Percentiles rank a stretch among this genome's conserved stretches.
Evolutionary conservation across 2,113 vertebrate species (phyloP).

Genomic region (Pica pica): DNA sequence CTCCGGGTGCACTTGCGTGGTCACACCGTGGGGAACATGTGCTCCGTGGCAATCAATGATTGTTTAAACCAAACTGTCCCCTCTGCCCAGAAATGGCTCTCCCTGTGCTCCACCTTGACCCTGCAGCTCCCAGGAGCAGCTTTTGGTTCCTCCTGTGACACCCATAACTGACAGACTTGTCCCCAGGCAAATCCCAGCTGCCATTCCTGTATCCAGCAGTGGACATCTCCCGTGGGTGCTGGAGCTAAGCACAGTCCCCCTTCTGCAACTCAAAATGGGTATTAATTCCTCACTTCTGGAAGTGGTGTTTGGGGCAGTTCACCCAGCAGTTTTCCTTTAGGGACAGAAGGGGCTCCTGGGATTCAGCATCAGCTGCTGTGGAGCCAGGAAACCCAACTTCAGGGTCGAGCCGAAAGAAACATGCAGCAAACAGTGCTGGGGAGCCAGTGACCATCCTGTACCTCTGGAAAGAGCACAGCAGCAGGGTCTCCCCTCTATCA

Average conservation of each 20-base stretch:
- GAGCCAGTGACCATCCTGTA: accelerated
- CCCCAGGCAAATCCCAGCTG: not conserved
- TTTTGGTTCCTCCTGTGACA: not conserved
- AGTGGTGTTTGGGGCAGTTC: not conserved
- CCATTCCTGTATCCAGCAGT: not conserved
- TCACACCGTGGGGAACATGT: accelerated
- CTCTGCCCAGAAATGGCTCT: accelerated
- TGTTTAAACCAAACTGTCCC: not conserved
- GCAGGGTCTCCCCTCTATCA: not conserved
- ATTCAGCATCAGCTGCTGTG: accelerated
- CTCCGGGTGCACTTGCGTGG: accelerated
- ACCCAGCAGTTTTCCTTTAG: not conserved
- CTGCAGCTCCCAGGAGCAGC: not conserved
- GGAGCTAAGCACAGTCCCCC: not conserved
- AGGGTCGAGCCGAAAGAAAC: not conserved
- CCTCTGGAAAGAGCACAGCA: accelerated
- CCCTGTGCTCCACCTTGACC: not conserved
- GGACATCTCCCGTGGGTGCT: accelerated
- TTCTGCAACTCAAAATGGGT: not conserved
- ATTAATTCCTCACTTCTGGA: not conserved
- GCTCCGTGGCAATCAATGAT: accelerated
- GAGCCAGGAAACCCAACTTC: not conserved
- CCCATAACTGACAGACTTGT: not conserved
- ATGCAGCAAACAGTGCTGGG: not conserved
- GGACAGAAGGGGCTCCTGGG: not conserved